Conservation (phyloP, 2,797 vertebrate species). For the Taeniopygia guttata region DNA sequence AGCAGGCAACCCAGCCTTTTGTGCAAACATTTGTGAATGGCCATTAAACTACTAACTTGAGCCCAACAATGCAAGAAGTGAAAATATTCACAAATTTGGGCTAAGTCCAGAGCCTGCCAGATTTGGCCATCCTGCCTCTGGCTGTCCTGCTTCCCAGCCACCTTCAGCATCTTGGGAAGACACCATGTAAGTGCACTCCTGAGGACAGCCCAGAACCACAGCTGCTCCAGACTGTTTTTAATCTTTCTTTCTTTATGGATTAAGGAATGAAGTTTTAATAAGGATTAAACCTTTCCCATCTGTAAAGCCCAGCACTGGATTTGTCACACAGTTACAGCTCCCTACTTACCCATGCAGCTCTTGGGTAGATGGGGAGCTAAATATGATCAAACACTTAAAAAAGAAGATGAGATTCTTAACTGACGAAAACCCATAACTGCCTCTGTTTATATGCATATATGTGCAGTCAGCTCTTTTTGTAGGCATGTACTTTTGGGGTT, state of each 20-base stretch:
- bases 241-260: not conserved
- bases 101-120: not conserved
- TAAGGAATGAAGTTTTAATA: not conserved
- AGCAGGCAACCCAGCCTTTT: conserved; percentile 2
- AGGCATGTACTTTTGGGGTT: not conserved
- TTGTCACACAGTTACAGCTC: not conserved
- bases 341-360: not conserved
- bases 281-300: not conserved
- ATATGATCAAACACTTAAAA: not conserved
- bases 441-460: not conserved
- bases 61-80: not conserved
- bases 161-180: not conserved
- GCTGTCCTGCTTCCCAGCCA: not conserved
- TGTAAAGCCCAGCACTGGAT: not conserved
- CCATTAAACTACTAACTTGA: not conserved
- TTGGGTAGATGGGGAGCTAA: not conserved
- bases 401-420: not conserved
- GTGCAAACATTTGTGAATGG: conserved; percentile 2
- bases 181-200: not conserved
- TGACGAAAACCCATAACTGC: not conserved
- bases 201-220: not conserved
- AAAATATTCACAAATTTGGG: not conserved
- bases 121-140: not conserved
- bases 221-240: not conserved
- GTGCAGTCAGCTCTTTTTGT: not conserved